Evolutionary conservation across 2,113 vertebrate species (phyloP).

Genomic region (Panurus biarmicus): DNA sequence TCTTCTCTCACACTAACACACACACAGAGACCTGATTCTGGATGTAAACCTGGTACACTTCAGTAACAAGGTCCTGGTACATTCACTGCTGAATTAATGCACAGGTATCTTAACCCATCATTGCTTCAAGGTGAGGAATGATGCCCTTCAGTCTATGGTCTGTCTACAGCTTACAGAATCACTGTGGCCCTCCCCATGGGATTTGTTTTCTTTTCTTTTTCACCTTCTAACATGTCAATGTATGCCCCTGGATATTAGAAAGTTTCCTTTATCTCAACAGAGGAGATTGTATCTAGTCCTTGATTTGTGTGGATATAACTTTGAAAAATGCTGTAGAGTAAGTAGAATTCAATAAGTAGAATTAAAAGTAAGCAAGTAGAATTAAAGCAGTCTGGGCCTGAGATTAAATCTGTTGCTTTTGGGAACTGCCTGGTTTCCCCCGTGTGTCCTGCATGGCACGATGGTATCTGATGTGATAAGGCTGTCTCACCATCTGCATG

Average conservation of each 20-base stretch:
- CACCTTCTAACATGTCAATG: rapidly evolving
- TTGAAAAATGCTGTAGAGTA: background rate
- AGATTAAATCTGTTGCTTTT: background rate
- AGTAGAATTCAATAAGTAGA: background rate
- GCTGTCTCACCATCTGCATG: background rate
- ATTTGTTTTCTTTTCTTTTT: background rate
- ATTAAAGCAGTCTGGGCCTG: background rate
- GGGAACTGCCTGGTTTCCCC: background rate
- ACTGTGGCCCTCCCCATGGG: background rate
- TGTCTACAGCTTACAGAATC: background rate
- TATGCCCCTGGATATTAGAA: background rate
- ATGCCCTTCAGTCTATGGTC: background rate
- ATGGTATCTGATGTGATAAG: background rate
- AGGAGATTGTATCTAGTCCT: background rate
- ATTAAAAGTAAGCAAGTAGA: too few species aligned
- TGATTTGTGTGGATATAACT: background rate
- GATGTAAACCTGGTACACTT: background rate
- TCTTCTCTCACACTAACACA: background rate
- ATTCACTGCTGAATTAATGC: background rate
- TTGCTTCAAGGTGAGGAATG: background rate
- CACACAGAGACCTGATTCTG: background rate
- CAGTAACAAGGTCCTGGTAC: background rate
- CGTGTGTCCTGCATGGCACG: background rate
- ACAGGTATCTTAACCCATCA: background rate
- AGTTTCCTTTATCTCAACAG: background rate